Percentiles rank a stretch among this genome's conserved stretches.
phyloP scores from a whole-genome alignment of 2,888 invertebrate species.

The Onchidella celtica region DNA sequence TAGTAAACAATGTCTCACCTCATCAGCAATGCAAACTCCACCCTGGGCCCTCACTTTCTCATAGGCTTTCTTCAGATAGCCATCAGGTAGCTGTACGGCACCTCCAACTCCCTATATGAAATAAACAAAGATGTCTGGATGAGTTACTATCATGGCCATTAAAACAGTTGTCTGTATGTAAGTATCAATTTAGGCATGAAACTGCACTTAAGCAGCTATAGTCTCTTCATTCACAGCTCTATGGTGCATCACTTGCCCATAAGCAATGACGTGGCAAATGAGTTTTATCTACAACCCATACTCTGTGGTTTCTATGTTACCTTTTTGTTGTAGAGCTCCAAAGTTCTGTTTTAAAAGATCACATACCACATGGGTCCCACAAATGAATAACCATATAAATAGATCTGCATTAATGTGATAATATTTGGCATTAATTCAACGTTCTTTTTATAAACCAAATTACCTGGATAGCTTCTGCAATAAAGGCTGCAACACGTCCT shows the following conservation, averaged over 20 bases:
- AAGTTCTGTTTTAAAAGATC: too few species aligned
- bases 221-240: not conserved
- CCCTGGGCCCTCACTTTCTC: slow-evolving; percentile 89
- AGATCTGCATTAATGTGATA: too few species aligned
- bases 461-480: slow-evolving; percentile 95
- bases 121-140: not conserved
- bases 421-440: too few species aligned
- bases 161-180: not conserved
- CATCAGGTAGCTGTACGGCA: slow-evolving; percentile 93
- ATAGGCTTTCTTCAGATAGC: slow-evolving; percentile 90
- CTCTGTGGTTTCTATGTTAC: too few species aligned
- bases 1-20: too few species aligned
- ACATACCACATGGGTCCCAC: too few species aligned
- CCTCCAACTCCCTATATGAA: slow-evolving; percentile 91
- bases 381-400: too few species aligned
- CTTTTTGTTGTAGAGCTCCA: too few species aligned
- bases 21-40: slow-evolving; percentile 94
- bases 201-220: not conserved
- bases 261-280: too few species aligned
- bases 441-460: not conserved
- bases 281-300: too few species aligned
- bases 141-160: too few species aligned
- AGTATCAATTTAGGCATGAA: not conserved
- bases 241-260: too few species aligned
- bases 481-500: slow-evolving; percentile 90